Percentiles rank a stretch among this genome's conserved stretches.
These are phyloP conservation scores for Scaptomyza caliginosa DNA, from an alignment of 2,888 invertebrate genomes.

Conservation along the genomic window DNA sequence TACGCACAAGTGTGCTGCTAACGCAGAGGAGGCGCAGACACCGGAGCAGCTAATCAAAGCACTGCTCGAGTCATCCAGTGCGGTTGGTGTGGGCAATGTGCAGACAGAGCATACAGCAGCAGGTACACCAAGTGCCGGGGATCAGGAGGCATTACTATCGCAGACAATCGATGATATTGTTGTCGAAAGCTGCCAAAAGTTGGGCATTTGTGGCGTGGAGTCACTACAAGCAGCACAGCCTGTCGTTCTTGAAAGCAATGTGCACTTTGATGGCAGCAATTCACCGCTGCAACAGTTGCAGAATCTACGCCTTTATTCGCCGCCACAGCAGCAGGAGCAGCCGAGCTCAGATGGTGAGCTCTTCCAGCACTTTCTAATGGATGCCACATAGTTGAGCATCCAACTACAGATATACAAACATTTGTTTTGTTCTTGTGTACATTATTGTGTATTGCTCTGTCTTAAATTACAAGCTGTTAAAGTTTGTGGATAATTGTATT, in stretches of 20 bases:
- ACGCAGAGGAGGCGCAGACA: conserved; percentile 50
- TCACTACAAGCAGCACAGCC: conserved; percentile 23
- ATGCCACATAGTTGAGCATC: conserved; percentile 50
- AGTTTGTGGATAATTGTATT: conserved; percentile 11
- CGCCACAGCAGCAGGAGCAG: conserved; percentile 68
- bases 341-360: conserved; percentile 64
- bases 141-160: conserved; percentile 76
- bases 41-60: conserved; percentile 80
- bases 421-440: conserved; percentile 26
- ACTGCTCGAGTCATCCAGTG: conserved; percentile 69
- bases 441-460: conserved; percentile 27
- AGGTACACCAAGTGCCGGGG: conserved; percentile 78
- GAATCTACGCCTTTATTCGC: conserved; percentile 86
- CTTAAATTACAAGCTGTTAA: conserved; percentile 25
- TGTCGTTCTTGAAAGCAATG: conserved; percentile 84
- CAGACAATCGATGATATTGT: conserved; percentile 84
- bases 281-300: conserved; percentile 88
- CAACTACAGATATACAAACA: background rate
- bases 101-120: conserved; percentile 83
- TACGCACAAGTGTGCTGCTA: conserved; percentile 89
- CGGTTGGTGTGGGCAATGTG: conserved; percentile 40
- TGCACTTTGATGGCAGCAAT: conserved; percentile 82
- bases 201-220: conserved; percentile 79
- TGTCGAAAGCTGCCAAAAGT: conserved; percentile 82
- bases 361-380: conserved; percentile 69